Evolutionary conservation across 2,888 invertebrate genomes (phyloP).

Genomic region (Rutpela maculata): DNA sequence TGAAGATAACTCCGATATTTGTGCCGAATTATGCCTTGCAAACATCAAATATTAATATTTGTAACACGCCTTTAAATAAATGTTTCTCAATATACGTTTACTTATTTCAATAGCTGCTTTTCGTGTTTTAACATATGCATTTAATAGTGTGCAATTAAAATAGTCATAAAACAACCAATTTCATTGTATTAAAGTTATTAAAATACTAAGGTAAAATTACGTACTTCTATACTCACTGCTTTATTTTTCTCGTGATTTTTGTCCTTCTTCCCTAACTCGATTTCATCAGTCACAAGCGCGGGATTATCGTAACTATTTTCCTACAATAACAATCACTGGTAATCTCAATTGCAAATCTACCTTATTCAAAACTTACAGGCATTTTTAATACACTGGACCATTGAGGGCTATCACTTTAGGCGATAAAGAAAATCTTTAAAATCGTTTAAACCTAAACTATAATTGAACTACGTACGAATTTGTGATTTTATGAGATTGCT

Average conservation of each 20-base stretch:
- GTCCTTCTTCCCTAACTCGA: conserved; percentile 2
- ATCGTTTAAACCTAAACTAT: background rate
- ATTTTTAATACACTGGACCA: background rate
- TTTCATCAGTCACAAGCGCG: background rate
- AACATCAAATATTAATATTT: too few species aligned
- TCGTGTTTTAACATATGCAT: too few species aligned
- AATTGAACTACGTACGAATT: conserved; percentile 8
- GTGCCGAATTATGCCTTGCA: too few species aligned
- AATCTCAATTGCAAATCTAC: background rate
- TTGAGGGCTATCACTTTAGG: background rate
- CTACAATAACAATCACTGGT: conserved; percentile 21
- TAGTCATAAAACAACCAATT: too few species aligned
- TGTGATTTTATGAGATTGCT: conserved; percentile 31
- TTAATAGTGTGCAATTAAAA: too few species aligned
- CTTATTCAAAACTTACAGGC: background rate
- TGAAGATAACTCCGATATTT: too few species aligned
- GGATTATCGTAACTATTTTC: conserved; percentile 12
- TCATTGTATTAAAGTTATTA: too few species aligned
- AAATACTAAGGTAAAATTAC: too few species aligned
- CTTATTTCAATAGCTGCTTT: too few species aligned
- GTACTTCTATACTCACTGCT: conserved; percentile 5
- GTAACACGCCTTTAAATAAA: too few species aligned
- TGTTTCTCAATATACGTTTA: too few species aligned
- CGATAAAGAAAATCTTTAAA: background rate
- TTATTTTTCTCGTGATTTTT: conserved; percentile 9